Evolutionary conservation across 2,113 vertebrate species (phyloP), one percentile per base, ranked within the genome.

Genomic region (Sula dactylatra): DNA sequence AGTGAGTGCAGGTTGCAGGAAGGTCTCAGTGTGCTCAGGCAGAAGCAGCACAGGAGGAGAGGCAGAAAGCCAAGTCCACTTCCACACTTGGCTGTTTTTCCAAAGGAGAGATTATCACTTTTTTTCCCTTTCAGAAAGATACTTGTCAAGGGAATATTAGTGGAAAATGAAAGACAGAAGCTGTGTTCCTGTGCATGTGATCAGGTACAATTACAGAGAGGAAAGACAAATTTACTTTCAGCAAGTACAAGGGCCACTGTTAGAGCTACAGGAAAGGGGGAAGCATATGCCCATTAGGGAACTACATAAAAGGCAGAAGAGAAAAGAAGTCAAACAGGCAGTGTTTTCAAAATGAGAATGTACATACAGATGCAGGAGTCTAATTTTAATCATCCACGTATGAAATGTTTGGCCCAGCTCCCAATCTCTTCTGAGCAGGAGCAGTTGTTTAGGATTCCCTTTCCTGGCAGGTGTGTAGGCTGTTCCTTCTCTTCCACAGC

Each of bases 391-490:
- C 96, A 79, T 76, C 70, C 83, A 94, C 9, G 18, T 92, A 86
- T 62, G 91, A 95, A 91, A 89, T 26, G 52, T 29, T 82, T 97
- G 93, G 94, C 92, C 62, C 83, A 52, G 86, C 70, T 96, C 96
- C 94, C 86, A 89, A 2, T 82, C 58, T 93, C 76, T 94, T 95
- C 83, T 29, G 83, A 86, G 88, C 55, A 1, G 82, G 62, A 89
- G 82, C 90, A 89, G 90, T 96, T 85, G 88, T 93, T 83, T 80
- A 97, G 96, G 96, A 97, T 96, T 97, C 97, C 95, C 94, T 90
- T 96, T 94, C 80, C 79, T 96, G 94, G 97, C 95, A 96, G 95
- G 95, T 96, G 90, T 82, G 95, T 84, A 70, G 88, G 95, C 61
- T 79, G 80, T 36, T 94, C 88, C 66, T 34, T 67, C 86, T 94